Evolutionary conservation across 2,888 invertebrate genomes (phyloP), one percentile per base, ranked within the genome.

Genomic region (Microplitis deprimator): DNA sequence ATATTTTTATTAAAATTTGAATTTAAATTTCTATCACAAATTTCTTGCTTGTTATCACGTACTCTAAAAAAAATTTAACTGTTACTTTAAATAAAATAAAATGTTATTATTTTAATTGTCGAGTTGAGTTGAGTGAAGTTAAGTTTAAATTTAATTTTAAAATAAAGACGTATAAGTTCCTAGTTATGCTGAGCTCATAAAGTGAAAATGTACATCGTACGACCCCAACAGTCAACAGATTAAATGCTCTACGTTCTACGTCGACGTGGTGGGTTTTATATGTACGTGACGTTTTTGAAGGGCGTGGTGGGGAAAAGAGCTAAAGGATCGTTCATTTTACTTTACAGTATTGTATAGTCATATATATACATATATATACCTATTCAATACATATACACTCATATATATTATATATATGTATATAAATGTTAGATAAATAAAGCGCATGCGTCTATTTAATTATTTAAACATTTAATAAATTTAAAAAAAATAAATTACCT

Each of bases 291-390:
- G 38, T 59, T 70, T 59, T 29, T n/a, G n/a, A 38, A 50, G 50
- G 61, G 40, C 17, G 29, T 65, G 73, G 73, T 73, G 73, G 73
- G 73, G 65, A 41, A 20, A 69, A 17, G 50, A 6, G 61, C 61
- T 60, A 16, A 39, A 40, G 73, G 39, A 73, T 60, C 39, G 62
- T 39, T 60, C 72, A 62, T 72, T 72, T 72, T 39, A 62, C 62
- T 61, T 16, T 59, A 38, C 6, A 38, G 59, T 60, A 62, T 17
- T 62, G 17, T 59, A 59, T 13, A 13, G 59, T 13, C n/a, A 59
- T 59, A 29, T 59, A n/a, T 59, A 59, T 59, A 59, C 6, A 8
- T 59, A 59, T 59, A 59, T 6, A 6, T 59, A 59, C 59, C 10
- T 29, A 29, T 29, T 29, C 29, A 29, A 29, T 29, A 29, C 29